Base-by-base conservation (phyloP, 2,113 vertebrate species). In the Pipra filicauda region DNA sequence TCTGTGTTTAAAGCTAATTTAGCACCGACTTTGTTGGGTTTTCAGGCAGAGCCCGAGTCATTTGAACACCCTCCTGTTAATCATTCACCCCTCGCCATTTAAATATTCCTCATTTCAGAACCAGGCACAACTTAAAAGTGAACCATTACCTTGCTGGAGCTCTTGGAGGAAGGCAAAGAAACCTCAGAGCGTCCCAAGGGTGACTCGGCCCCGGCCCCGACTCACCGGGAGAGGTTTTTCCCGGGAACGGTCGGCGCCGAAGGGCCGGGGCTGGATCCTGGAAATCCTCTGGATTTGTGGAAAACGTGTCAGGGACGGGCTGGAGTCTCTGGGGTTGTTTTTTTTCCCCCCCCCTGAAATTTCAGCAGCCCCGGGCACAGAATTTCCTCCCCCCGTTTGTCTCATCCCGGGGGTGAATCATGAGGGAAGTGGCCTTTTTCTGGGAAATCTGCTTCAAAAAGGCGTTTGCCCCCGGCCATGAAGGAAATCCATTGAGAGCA, bases 71-170 rank as follows among this genome's bases (percentile, higher is more conserved):
- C 2, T 85, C 64, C 90, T 57, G 84, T 95, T 88, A 87, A 83
- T 97, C 94, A 85, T 91, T 88, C 58, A 73, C 15, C 58, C 91
- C 72, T 92, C 85, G 6, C 44, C 35, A 51, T 83, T 81, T 44
- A 41, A 89, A 69, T 80, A 86, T 69, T 65, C 69, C 48, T 90
- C 57, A 30, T 70, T 89, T 95, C 76, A 55, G 71, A 75, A 69
- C 41, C 85, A 21, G 18, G 33, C 71, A 71, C 12, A 24, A 80
- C 41, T 91, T 49, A 49, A 69, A 81, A 96, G 85, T 65, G 55
- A 96, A 58, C 46, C 37, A 39, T 93, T 96, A 91, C 91, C 88
- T 92, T 52, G 31, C 75, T 6, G 39, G n/a, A 16, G 66, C 58
- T 95, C 46, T 41, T 39, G 19, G 77, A 67, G 31, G 48, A 83